A percentile compares a stretch with the other conserved stretches of the same genome.
Evolutionary conservation across 1,140 invertebrate genomes (phyloP).

Genomic region (Lutraria rhynchaena): DNA sequence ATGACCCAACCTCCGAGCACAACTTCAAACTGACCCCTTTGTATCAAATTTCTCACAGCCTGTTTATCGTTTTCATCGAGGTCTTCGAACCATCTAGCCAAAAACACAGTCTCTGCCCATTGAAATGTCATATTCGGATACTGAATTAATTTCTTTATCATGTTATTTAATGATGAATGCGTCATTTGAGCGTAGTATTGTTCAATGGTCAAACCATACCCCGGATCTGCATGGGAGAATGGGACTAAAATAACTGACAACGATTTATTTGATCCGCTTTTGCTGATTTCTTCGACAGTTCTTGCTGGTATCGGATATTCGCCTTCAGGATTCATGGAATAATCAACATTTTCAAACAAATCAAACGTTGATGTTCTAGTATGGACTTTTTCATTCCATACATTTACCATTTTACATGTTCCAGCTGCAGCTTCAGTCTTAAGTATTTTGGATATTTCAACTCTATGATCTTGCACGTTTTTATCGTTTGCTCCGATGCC

Average conservation of each 20-base stretch:
- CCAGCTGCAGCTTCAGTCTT: not conserved
- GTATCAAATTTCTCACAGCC: slow-evolving; percentile 84
- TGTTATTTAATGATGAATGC: slow-evolving; percentile 93
- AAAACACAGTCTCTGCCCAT: slow-evolving; percentile 93
- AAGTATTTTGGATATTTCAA: not conserved
- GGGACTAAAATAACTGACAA: slow-evolving; percentile 92
- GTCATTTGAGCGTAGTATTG: slow-evolving; percentile 93
- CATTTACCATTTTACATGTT: slow-evolving; percentile 1
- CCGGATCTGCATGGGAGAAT: slow-evolving; percentile 98
- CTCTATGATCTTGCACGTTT: too few species aligned
- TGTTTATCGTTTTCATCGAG: slow-evolving; percentile 90
- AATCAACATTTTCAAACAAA: slow-evolving; percentile 32
- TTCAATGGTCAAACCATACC: slow-evolving; percentile 75
- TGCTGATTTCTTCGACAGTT: slow-evolving; percentile 22
- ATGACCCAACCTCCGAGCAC: slow-evolving; percentile 89
- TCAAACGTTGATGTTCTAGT: slow-evolving; percentile 41
- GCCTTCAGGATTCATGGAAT: slow-evolving; percentile 23
- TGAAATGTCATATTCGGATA: slow-evolving; percentile 94
- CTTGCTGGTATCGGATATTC: slow-evolving; percentile 40
- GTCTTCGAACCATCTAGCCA: slow-evolving; percentile 85
- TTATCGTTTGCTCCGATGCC: too few species aligned
- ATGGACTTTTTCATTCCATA: slow-evolving; percentile 15
- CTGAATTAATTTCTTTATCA: slow-evolving; percentile 90
- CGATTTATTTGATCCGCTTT: not conserved
- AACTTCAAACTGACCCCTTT: slow-evolving; percentile 90